A percentile compares a stretch with the other conserved stretches of the same genome.
These are phyloP conservation scores for Spinus olivaceus DNA, from an alignment of 2,797 vertebrate genomes.

Conservation along the genomic window DNA sequence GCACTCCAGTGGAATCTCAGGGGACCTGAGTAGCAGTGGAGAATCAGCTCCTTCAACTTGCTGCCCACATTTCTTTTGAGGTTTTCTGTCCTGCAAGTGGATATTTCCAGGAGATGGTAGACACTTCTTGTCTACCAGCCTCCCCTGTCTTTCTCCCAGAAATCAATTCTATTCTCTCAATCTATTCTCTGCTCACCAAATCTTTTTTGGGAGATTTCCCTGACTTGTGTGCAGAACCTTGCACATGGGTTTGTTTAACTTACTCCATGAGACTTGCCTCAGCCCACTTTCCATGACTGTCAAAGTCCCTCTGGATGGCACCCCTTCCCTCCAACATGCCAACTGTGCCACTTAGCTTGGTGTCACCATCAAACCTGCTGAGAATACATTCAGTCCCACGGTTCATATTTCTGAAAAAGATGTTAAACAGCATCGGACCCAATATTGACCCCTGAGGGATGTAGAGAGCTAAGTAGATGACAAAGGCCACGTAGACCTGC, in stretches of 20 bases:
- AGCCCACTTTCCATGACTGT: not conserved
- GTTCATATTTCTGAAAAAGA: not conserved
- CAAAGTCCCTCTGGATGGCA: not conserved
- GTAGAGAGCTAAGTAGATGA: too few relatives aligned
- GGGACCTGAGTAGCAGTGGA: not conserved
- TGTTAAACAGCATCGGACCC: not conserved
- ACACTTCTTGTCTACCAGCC: rapidly evolving
- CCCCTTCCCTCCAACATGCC: rapidly evolving
- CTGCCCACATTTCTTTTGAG: not conserved
- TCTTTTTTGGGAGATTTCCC: not conserved
- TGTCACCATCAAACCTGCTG: not conserved
- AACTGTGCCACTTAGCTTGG: too few relatives aligned
- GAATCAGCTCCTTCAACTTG: not conserved
- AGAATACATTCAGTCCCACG: not conserved
- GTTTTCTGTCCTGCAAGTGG: not conserved
- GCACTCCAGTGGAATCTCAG: too few relatives aligned
- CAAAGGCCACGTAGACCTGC: too few relatives aligned
- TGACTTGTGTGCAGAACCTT: not conserved
- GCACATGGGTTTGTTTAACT: not conserved
- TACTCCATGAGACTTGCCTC: not conserved
- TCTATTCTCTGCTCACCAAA: not conserved
- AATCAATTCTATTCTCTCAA: too few relatives aligned
- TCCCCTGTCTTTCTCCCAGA: not conserved
- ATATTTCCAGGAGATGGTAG: not conserved
- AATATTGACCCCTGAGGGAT: not conserved